Percentiles rank a stretch among this genome's conserved stretches.
phyloP scores from a whole-genome alignment of 2,888 invertebrate species.

The Mayetiola destructor region DNA sequence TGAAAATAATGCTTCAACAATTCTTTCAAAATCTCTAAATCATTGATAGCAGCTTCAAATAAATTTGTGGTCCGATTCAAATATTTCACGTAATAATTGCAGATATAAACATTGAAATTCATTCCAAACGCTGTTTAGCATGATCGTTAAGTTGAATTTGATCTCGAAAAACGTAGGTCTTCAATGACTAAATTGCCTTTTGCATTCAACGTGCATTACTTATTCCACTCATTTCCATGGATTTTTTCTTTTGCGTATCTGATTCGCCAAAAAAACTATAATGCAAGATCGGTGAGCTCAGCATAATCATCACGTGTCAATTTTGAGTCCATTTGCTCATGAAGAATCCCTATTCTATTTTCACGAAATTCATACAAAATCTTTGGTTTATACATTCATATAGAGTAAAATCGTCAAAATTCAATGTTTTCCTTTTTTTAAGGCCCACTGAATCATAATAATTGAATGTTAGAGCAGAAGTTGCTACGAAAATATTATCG shows the following conservation, averaged over 20 bases:
- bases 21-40: neutral
- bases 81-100: neutral
- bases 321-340: neutral
- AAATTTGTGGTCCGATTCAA: neutral
- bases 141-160: neutral
- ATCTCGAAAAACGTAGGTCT: neutral
- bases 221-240: neutral
- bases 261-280: neutral
- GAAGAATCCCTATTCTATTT: neutral
- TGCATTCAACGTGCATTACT: neutral
- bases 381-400: neutral
- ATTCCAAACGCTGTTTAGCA: neutral
- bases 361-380: neutral
- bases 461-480: neutral
- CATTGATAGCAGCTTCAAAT: neutral
- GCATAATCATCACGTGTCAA: neutral
- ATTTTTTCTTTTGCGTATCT: neutral
- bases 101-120: neutral
- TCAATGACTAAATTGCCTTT: neutral
- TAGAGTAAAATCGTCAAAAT: neutral
- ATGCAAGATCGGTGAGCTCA: neutral
- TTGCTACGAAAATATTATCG: neutral
- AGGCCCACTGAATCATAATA: neutral
- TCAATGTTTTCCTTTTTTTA: neutral
- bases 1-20: neutral